Evolutionary conservation across 2,113 vertebrate species (phyloP).

Genomic region (Glaucidium brasilianum): DNA sequence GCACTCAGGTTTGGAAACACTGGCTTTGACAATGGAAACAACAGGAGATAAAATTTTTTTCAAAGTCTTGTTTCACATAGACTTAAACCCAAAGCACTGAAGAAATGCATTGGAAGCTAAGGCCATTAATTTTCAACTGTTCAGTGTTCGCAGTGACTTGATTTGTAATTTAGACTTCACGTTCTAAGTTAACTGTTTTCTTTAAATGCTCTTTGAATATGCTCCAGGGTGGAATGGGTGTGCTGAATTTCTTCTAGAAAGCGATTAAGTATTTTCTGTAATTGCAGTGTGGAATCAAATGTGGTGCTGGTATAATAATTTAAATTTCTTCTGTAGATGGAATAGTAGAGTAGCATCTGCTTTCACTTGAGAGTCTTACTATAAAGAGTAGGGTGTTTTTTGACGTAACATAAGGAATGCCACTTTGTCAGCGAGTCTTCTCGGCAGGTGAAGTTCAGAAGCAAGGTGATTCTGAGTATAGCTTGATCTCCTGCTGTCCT

Average conservation of each 20-base stretch:
- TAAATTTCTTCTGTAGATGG: background rate
- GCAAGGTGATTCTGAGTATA: background rate
- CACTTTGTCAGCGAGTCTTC: background rate
- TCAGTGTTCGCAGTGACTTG: background rate
- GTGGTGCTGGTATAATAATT: background rate
- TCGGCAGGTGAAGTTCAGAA: background rate
- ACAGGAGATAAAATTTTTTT: background rate
- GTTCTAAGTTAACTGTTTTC: background rate
- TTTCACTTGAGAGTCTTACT: background rate
- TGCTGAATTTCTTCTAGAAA: background rate
- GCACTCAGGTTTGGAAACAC: background rate
- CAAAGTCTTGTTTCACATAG: background rate
- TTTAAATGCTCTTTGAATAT: background rate
- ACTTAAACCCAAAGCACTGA: background rate
- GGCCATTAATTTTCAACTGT: background rate
- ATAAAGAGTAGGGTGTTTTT: background rate
- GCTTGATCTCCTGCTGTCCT: background rate
- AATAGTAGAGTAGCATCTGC: background rate
- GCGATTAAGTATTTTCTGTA: background rate
- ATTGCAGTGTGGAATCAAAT: background rate
- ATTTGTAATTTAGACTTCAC: background rate
- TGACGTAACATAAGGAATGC: background rate
- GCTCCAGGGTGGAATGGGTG: background rate
- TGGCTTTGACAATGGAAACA: background rate
- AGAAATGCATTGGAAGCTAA: background rate